Percentiles rank a stretch among this genome's conserved stretches.
These are phyloP conservation scores for Aphyosemion australe DNA, from an alignment of 2,113 vertebrate species.

Conservation along the genomic window DNA sequence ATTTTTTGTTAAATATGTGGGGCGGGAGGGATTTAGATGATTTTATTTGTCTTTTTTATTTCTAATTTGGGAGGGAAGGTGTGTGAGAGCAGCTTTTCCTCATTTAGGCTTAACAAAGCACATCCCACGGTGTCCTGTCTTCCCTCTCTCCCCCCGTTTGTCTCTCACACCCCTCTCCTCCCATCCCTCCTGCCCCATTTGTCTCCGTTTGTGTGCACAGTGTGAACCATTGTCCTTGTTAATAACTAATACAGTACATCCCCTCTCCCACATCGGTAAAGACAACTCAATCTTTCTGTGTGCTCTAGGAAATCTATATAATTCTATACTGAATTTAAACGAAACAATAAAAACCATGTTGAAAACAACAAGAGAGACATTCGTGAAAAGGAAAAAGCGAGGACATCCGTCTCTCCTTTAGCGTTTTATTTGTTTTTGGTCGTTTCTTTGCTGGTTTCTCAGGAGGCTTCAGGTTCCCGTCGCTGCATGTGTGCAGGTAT, in stretches of 20 bases:
- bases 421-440: conserved; percentile 67
- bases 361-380: conserved; percentile 64
- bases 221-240: conserved; percentile 77
- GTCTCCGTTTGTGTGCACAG: conserved; percentile 78
- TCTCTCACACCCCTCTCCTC: conserved; percentile 56
- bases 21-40: conserved; percentile 52
- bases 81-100: conserved; percentile 68
- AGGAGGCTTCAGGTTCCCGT: conserved; percentile 56
- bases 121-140: conserved; percentile 61
- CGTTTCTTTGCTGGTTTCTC: conserved; percentile 67
- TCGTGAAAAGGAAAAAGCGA: conserved; percentile 39
- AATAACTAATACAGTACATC: conserved; percentile 69
- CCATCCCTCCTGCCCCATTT: conserved; percentile 48
- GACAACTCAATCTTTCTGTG: conserved; percentile 79
- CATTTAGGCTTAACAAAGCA: conserved; percentile 72
- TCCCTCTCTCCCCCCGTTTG: conserved; percentile 33
- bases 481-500: conserved; percentile 58
- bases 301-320: conserved; percentile 82
- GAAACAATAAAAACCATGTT: conserved; percentile 68
- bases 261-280: conserved; percentile 61
- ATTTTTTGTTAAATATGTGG: conserved; percentile 59
- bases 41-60: conserved; percentile 69
- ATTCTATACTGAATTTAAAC: conserved; percentile 78
- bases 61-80: conserved; percentile 56
- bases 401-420: conserved; percentile 50